These are phyloP conservation scores for Papilio demoleus DNA, from an alignment of 2,888 invertebrate genomes.

Conservation along the genomic window DNA sequence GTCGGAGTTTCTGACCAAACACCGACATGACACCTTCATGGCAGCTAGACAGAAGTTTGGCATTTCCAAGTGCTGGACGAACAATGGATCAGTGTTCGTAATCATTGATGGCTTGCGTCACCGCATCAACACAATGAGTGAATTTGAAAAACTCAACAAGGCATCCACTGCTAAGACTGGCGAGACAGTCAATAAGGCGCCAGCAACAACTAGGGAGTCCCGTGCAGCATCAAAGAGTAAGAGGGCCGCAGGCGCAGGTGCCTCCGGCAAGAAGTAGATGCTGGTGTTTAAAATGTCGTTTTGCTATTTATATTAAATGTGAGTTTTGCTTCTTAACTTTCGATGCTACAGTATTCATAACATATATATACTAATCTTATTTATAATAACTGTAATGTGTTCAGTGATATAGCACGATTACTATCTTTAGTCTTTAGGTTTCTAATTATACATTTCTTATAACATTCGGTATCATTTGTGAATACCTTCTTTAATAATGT, in stretches of 20 bases:
- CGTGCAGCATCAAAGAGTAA: conserved; percentile 1
- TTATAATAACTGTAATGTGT: conserved; percentile 1
- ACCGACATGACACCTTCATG: too few relatives aligned
- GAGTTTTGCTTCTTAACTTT: too few relatives aligned
- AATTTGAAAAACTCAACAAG: conserved; percentile 4
- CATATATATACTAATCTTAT: too few relatives aligned
- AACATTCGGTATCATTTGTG: neutral
- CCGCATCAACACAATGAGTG: too few relatives aligned
- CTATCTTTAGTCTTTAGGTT: conserved; percentile 1
- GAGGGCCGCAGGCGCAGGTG: neutral
- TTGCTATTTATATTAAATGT: too few relatives aligned
- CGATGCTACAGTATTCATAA: too few relatives aligned
- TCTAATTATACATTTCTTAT: neutral
- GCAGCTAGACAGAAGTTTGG: too few relatives aligned
- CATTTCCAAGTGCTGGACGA: too few relatives aligned
- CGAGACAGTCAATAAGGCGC: neutral
- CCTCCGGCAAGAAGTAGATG: neutral
- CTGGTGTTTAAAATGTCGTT: neutral
- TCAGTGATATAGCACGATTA: neutral
- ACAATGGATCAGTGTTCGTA: too few relatives aligned
- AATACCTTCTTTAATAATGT: conserved; percentile 4
- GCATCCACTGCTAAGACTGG: neutral
- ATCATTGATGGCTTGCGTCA: too few relatives aligned
- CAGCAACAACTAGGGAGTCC: conserved; percentile 14
- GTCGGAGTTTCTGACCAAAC: too few relatives aligned